Evolutionary conservation across 2,888 invertebrate genomes (phyloP).

Genomic region (Adelognathus sp.): DNA sequence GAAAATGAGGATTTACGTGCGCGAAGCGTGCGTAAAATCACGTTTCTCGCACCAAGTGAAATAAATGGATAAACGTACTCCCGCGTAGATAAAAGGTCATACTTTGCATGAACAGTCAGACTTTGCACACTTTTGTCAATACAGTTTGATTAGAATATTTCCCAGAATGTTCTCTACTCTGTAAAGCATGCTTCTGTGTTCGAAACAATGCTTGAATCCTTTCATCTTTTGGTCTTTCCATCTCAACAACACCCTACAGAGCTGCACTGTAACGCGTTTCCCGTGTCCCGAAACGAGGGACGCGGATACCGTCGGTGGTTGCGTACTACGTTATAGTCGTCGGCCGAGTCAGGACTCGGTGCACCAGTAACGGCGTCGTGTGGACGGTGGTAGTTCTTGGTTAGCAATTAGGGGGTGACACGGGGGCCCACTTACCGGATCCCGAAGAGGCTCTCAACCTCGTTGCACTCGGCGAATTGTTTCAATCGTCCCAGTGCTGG

Average conservation of each 20-base stretch:
- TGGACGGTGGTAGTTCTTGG: slow-evolving; percentile 69
- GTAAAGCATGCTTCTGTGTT: background rate
- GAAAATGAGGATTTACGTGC: too few species aligned
- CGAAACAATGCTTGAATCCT: background rate
- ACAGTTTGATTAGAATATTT: background rate
- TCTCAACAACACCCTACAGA: background rate
- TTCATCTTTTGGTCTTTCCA: background rate
- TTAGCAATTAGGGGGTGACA: slow-evolving; percentile 75
- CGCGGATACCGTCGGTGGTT: slow-evolving; percentile 36
- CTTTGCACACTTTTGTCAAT: background rate
- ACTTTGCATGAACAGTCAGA: background rate
- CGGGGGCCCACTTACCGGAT: slow-evolving; percentile 72
- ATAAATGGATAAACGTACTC: too few species aligned
- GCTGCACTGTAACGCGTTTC: slow-evolving; percentile 69
- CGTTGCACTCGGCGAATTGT: slow-evolving; percentile 37
- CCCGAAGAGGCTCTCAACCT: slow-evolving; percentile 69
- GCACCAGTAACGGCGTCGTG: slow-evolving; percentile 48
- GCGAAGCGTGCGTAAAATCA: too few species aligned
- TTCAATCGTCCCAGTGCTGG: background rate
- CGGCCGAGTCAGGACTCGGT: slow-evolving; percentile 50
- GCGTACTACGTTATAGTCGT: slow-evolving; percentile 42
- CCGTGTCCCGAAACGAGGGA: slow-evolving; percentile 68
- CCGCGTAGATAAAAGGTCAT: too few species aligned
- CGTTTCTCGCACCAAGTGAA: too few species aligned
- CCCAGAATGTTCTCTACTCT: background rate